Percentiles rank a stretch among this genome's conserved stretches.
Conservation (phyloP, 2,797 vertebrate species). For the Microctenopoma steveboyesi region DNA sequence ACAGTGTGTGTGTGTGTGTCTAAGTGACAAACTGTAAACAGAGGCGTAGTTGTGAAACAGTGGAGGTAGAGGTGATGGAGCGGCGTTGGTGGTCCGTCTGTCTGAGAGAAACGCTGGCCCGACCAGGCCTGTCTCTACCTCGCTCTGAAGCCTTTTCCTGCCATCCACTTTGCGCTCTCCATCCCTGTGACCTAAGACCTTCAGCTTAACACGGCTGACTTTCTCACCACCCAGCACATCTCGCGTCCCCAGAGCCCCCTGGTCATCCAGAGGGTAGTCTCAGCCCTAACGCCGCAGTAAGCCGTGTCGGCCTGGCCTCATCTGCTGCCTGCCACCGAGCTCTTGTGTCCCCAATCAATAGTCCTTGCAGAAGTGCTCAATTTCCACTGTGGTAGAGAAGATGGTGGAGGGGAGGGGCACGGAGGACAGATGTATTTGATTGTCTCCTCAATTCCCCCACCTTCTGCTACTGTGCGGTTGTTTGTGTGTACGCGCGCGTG, state of each 20-base stretch:
- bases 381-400: constrained; percentile 78
- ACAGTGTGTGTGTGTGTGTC: no score
- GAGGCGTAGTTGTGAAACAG: not conserved
- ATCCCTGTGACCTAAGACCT: constrained; percentile 37
- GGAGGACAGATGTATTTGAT: constrained; percentile 83
- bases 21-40: not conserved
- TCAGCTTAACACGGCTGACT: constrained; percentile 70
- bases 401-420: constrained; percentile 60
- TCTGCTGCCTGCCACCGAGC: constrained; percentile 78
- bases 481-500: constrained; percentile 45
- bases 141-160: constrained; percentile 30
- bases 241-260: constrained; percentile 53
- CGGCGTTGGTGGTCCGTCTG: constrained; percentile 32
- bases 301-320: constrained; percentile 70
- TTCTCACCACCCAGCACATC: constrained; percentile 53
- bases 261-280: constrained; percentile 47
- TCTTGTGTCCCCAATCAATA: constrained; percentile 83
- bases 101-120: constrained; percentile 11
- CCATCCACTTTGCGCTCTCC: constrained; percentile 22
- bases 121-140: constrained; percentile 8
- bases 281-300: constrained; percentile 62
- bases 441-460: constrained; percentile 83
- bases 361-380: constrained; percentile 83
- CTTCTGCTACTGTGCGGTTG: constrained; percentile 70
- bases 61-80: not conserved